Conservation (phyloP, 2,113 vertebrate genomes). For the Myrmophylax atrothorax region DNA sequence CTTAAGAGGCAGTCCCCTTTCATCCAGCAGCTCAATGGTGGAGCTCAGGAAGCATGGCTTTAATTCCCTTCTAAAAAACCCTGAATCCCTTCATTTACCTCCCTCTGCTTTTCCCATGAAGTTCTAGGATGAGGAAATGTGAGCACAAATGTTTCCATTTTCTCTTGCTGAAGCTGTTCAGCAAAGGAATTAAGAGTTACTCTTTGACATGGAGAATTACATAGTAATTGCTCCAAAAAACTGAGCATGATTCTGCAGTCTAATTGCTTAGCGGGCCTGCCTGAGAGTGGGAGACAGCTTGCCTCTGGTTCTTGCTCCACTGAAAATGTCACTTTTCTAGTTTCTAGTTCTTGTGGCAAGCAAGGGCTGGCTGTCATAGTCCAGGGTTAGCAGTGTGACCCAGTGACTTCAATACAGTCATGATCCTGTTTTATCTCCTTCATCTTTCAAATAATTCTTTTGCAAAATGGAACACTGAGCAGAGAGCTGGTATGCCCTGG, state of each 20-base stretch:
- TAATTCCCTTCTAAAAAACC: slow-evolving; percentile 33
- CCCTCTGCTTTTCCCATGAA: slow-evolving; percentile 47
- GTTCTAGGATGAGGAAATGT: neutral
- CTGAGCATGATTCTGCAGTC: neutral
- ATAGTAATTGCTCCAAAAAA: slow-evolving; percentile 16
- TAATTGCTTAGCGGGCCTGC: neutral
- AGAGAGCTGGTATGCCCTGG: neutral
- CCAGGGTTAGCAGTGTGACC: neutral
- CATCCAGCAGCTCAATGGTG: neutral
- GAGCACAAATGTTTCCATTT: slow-evolving; percentile 27
- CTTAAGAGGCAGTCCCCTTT: slow-evolving; percentile 29
- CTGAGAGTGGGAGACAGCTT: neutral
- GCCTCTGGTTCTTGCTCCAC: neutral
- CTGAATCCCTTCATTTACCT: slow-evolving; percentile 40
- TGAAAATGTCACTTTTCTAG: neutral
- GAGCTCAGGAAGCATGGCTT: neutral
- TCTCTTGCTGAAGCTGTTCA: neutral
- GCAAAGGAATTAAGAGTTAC: neutral
- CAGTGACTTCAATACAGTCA: neutral
- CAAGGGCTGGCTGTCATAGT: neutral
- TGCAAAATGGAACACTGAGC: neutral
- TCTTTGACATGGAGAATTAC: neutral
- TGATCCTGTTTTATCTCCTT: neutral
- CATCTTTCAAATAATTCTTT: neutral
- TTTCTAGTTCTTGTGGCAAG: neutral